Evolutionary conservation across 2,797 vertebrate species (phyloP).

Genomic region (Margarornis squamiger): DNA sequence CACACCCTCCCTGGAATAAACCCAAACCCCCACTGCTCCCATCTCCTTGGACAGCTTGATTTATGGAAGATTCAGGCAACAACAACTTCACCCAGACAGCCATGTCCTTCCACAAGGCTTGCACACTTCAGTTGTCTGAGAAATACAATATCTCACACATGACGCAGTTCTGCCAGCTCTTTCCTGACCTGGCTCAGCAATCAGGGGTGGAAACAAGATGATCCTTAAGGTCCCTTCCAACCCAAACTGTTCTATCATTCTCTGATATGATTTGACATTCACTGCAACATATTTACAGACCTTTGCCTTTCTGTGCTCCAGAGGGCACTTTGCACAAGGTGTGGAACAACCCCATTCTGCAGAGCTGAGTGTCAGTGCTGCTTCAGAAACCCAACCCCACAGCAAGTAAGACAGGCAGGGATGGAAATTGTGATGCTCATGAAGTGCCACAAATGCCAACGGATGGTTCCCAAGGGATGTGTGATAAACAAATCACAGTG

Average conservation of each 20-base stretch:
- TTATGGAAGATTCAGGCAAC: neutral
- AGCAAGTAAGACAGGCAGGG: neutral
- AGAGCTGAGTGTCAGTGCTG: neutral
- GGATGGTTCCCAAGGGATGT: conserved; percentile 14
- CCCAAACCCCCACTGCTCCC: accelerated
- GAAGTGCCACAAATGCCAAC: neutral
- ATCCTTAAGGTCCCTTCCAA: neutral
- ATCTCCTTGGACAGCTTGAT: neutral
- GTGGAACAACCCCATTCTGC: accelerated
- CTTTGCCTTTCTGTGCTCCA: neutral
- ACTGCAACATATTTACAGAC: accelerated
- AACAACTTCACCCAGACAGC: neutral
- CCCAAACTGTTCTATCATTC: accelerated
- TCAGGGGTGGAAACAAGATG: neutral
- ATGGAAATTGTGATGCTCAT: neutral
- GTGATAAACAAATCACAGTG: conserved; percentile 33
- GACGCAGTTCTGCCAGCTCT: neutral
- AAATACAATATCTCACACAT: neutral
- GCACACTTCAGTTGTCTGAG: neutral
- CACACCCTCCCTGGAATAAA: accelerated
- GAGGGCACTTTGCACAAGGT: accelerated
- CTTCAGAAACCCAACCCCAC: neutral
- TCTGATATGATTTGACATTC: accelerated
- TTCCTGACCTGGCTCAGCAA: neutral
- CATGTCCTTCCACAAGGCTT: neutral